These are phyloP conservation scores for Catocala sponsa DNA, from an alignment of 2,888 invertebrate species.

Conservation along the genomic window DNA sequence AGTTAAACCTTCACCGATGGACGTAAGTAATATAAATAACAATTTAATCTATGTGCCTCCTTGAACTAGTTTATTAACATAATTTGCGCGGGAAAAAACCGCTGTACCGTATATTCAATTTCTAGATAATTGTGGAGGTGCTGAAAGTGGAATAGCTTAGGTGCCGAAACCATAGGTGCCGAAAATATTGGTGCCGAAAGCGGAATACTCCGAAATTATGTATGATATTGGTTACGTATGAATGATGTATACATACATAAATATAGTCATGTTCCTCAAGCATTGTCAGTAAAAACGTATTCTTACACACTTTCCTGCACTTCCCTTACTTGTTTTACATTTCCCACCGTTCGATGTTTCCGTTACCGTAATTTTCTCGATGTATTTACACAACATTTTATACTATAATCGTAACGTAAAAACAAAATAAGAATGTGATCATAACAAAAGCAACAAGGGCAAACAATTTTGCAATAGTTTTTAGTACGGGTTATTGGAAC, in stretches of 20 bases:
- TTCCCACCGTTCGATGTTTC: constrained; percentile 34
- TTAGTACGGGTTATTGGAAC: too few species aligned
- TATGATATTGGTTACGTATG: constrained; percentile 13
- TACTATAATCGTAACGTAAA: too few species aligned
- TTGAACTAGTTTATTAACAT: constrained; percentile 17
- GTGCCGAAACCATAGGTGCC: too few species aligned
- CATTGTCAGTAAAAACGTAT: constrained; percentile 18
- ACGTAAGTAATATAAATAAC: not conserved
- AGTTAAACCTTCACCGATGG: constrained; percentile 8
- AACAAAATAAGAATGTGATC: too few species aligned
- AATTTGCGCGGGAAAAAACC: constrained; percentile 12
- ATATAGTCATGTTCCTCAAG: constrained; percentile 16
- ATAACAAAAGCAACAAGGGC: too few species aligned
- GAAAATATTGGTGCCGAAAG: too few species aligned
- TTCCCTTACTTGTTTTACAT: constrained; percentile 28
- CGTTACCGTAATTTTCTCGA: constrained; percentile 17
- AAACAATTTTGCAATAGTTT: too few species aligned
- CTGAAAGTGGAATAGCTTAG: too few species aligned
- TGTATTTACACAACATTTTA: not conserved
- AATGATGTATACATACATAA: constrained; percentile 13
- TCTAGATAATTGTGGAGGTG: constrained; percentile 4
- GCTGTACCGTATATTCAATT: not conserved
- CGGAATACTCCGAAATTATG: too few species aligned
- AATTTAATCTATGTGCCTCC: constrained; percentile 9
- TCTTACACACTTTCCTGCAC: constrained; percentile 7